Evolutionary conservation across 2,797 vertebrate genomes (phyloP).

Genomic region (Xiphorhynchus erythropygius): DNA sequence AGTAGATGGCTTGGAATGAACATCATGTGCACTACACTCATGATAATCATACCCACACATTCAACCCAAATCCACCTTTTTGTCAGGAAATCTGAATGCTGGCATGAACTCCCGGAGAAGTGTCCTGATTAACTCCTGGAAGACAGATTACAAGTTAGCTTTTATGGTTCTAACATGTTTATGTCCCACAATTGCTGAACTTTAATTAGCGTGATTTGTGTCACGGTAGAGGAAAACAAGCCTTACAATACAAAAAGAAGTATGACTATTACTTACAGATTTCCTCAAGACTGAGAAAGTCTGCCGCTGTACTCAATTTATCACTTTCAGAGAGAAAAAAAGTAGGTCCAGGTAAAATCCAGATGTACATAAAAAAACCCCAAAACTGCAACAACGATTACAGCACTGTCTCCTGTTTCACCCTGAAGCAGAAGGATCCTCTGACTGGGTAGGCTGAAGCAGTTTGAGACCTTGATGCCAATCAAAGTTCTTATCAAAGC

Average conservation of each 20-base stretch:
- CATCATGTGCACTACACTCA: background rate
- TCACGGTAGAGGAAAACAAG: background rate
- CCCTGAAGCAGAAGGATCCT: background rate
- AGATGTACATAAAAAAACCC: accelerated
- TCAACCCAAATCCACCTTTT: background rate
- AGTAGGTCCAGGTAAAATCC: background rate
- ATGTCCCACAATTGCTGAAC: background rate
- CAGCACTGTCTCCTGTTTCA: background rate
- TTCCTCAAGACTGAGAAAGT: background rate
- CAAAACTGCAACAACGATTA: background rate
- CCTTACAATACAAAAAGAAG: background rate
- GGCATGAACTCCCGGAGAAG: background rate
- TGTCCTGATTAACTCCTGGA: background rate
- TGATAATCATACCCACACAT: background rate
- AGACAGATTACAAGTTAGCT: background rate
- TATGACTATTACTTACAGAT: slow-evolving; percentile 15
- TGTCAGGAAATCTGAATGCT: background rate
- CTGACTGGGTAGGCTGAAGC: background rate
- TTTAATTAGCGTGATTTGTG: background rate
- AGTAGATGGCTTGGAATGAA: background rate
- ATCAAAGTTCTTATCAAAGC: background rate
- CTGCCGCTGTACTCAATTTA: background rate
- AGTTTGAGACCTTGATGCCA: background rate
- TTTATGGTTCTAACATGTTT: background rate
- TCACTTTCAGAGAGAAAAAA: background rate